These are phyloP conservation scores for Arbacia lixula DNA, from an alignment of 53 echinoderm and acorn worm species.

Conservation along the genomic window DNA sequence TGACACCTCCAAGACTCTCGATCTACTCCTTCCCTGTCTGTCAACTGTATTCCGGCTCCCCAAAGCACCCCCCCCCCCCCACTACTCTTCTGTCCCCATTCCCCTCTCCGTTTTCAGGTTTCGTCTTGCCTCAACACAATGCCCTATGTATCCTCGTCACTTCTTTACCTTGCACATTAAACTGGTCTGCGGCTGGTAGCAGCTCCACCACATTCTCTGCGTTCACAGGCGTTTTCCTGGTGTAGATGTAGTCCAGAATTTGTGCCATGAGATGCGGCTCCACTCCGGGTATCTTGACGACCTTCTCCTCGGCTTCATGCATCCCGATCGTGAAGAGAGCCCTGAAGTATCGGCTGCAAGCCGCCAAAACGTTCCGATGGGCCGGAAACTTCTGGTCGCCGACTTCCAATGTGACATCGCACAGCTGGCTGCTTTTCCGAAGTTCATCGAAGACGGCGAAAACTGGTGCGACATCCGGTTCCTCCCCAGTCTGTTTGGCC, in stretches of 20 bases:
- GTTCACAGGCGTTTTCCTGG: constrained; percentile 78
- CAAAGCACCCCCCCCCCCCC: no score
- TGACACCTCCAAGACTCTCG: no score
- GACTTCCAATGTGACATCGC: constrained; percentile 85
- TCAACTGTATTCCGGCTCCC: no score
- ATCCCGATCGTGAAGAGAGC: constrained; percentile 98
- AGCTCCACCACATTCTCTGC: constrained; percentile 89
- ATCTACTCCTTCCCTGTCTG: no score
- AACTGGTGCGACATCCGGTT: constrained; percentile 58
- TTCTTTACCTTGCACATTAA: constrained; percentile 94
- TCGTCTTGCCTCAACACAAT: no score
- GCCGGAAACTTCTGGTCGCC: constrained; percentile 92
- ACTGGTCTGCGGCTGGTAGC: constrained; percentile 91
- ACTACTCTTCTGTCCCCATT: no score
- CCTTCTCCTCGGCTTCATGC: constrained; percentile 82
- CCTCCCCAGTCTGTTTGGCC: constrained; percentile 3
- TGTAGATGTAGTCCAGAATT: constrained; percentile 95
- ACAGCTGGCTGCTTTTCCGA: constrained; percentile 80
- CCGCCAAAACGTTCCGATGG: constrained; percentile 92
- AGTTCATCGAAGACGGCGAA: constrained; percentile 88
- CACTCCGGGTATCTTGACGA: constrained; percentile 81
- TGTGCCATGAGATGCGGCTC: constrained; percentile 77
- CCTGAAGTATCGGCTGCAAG: constrained; percentile 95
- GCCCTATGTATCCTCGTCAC: no score
- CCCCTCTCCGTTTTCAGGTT: no score